A percentile compares a stretch with the other conserved stretches of the same genome.
phyloP scores from a whole-genome alignment of 2,797 vertebrate species.

The Hemibagrus guttatus region DNA sequence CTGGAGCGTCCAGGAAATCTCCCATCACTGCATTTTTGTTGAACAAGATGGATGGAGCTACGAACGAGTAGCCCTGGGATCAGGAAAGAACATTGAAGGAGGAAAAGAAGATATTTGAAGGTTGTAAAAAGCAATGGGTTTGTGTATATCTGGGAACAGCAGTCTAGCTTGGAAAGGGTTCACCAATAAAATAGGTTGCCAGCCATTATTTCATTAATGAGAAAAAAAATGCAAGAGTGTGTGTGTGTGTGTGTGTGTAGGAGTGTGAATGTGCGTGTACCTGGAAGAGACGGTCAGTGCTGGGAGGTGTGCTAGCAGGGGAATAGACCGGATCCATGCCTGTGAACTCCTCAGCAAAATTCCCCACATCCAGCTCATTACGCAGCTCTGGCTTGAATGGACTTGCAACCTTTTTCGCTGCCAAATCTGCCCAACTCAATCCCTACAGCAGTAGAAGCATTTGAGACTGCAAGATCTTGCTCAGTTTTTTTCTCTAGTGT shows the following conservation, averaged over 20 bases:
- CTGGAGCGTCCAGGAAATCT: constrained; percentile 77
- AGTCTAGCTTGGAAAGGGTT: neutral
- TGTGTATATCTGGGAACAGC: constrained; percentile 6
- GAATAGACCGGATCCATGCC: constrained; percentile 92
- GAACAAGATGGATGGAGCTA: constrained; percentile 91
- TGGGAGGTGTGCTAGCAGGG: constrained; percentile 85
- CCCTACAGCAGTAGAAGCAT: constrained; percentile 64
- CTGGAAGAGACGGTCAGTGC: constrained; percentile 87
- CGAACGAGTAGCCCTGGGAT: constrained; percentile 89
- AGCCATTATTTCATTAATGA: too few relatives aligned
- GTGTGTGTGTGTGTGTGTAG: neutral
- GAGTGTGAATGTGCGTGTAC: constrained; percentile 58
- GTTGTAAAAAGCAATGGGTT: too few relatives aligned
- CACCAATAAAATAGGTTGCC: too few relatives aligned
- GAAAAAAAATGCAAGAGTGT: neutral
- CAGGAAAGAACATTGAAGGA: neutral
- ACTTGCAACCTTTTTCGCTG: constrained; percentile 81
- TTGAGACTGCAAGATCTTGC: neutral
- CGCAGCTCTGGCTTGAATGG: constrained; percentile 90
- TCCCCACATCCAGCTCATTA: constrained; percentile 87
- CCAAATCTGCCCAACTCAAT: constrained; percentile 83
- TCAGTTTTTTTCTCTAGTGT: neutral
- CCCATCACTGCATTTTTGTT: constrained; percentile 88
- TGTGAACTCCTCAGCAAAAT: constrained; percentile 93
- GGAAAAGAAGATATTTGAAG: neutral